Base-by-base conservation (phyloP, 1,140 invertebrate species). In the Drosophila bifasciata region DNA sequence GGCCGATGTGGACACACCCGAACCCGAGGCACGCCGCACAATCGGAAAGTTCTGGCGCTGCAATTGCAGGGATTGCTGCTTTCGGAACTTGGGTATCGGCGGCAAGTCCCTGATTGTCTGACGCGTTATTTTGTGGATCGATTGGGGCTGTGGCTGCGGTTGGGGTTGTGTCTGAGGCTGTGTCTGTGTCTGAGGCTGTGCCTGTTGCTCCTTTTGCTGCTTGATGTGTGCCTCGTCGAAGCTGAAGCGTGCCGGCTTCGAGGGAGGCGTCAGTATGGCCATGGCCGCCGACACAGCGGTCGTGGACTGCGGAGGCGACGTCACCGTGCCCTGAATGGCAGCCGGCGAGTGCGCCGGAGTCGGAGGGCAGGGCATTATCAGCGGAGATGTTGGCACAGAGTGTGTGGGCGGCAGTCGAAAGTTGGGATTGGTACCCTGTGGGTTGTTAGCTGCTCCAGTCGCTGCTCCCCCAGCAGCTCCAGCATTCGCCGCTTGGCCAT, bases 341-440 rank as follows among this genome's bases (percentile, higher is more conserved):
- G 91, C 91, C 19, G 91, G 91, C 1, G 89, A 92, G 51, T 91
- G 92, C 23, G 83, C 91, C n/a, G 89, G 90, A 5, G 85, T 92
- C n/a, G 90, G 90, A n/a, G 90, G 91, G 59, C 92, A 92, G 59
- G 91, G 85, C 84, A 93, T 93, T 15, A 94, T 92, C 36, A 93
- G 84, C 1, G 95, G 95, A 1, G 95, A 96, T 8, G 95, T 95
- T 55, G 95, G 95, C 62, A 95, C 94, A 57, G 95, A 96, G 41
- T 78, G 78, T 11, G 78, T 77, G 46, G 72, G 74, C 39, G 75
- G 90, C 57, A 73, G 19, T 15, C 75, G 76, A n/a, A 46, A 46
- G 15, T 52, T 21, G 46, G 46, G 23, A 62, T 44, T 25, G 16
- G 19, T 50, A 43, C 25, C 44, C 53, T 43, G 19, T 45, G 59